phyloP scores from a whole-genome alignment of 2,888 invertebrate species.

The Drosophila monieri region DNA sequence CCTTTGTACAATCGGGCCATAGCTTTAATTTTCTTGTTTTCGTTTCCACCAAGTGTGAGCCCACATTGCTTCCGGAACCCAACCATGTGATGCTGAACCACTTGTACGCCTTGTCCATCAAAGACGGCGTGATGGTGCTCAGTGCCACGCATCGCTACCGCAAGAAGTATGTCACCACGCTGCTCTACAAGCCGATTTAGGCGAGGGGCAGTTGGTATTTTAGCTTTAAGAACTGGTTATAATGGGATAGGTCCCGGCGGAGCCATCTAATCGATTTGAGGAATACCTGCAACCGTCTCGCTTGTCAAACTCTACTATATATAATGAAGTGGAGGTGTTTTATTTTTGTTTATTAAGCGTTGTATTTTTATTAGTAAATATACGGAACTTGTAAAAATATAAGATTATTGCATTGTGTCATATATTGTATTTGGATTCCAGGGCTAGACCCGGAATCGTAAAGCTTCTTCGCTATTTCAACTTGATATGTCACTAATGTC shows the following conservation, averaged over 20 bases:
- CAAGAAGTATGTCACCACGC: conserved; percentile 99
- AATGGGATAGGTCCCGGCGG: conserved; percentile 7
- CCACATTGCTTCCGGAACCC: conserved; percentile 99
- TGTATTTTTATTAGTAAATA: conserved; percentile 73
- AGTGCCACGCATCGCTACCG: conserved; percentile 99
- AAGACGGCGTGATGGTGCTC: conserved; percentile 99
- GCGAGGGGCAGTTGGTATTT: conserved; percentile 16
- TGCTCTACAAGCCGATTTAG: conserved; percentile 98
- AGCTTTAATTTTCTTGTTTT: neutral
- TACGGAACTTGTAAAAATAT: conserved; percentile 64
- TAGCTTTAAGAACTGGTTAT: conserved; percentile 34
- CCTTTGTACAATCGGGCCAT: neutral
- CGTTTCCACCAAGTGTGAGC: conserved; percentile 91
- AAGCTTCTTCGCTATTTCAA: conserved; percentile 48
- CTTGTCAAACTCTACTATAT: conserved; percentile 33
- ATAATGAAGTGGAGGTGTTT: conserved; percentile 26
- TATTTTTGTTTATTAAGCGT: conserved; percentile 61
- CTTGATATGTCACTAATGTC: conserved; percentile 70
- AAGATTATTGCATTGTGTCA: conserved; percentile 72
- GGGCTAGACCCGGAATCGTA: conserved; percentile 29
- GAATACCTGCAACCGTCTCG: conserved; percentile 12
- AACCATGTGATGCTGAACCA: conserved; percentile 99
- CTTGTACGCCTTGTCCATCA: conserved; percentile 99
- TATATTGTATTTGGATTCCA: conserved; percentile 33
- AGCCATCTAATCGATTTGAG: conserved; percentile 17